phyloP scores from a whole-genome alignment of 2,113 vertebrate species.

The Sylvietta virens region DNA sequence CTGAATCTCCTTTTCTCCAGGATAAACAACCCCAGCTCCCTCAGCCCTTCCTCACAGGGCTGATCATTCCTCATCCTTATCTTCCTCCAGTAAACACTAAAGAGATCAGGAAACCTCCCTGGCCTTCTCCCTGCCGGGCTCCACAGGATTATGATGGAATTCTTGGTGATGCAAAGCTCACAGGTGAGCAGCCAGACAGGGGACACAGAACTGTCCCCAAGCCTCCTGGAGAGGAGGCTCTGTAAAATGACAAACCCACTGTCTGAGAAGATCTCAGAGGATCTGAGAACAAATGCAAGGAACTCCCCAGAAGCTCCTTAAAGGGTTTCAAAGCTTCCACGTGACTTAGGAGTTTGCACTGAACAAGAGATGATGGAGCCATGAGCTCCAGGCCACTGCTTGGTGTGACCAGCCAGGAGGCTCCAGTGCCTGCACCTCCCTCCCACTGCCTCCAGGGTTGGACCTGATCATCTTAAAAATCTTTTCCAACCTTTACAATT shows the following conservation, averaged over 20 bases:
- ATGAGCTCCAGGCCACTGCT: not conserved
- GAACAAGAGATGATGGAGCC: fast-evolving
- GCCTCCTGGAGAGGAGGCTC: not conserved
- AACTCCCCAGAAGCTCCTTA: not conserved
- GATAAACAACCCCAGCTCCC: too few species aligned
- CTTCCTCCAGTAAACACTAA: not conserved
- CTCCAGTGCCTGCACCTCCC: not conserved
- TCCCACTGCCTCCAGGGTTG: not conserved
- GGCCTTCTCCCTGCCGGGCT: not conserved
- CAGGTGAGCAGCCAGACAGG: not conserved
- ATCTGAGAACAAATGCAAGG: not conserved
- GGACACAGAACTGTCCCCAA: fast-evolving
- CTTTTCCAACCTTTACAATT: not conserved
- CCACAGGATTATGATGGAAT: fast-evolving
- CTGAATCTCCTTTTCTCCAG: too few species aligned
- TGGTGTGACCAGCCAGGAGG: fast-evolving
- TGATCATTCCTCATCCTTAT: too few species aligned
- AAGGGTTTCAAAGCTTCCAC: not conserved
- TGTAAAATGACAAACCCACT: not conserved
- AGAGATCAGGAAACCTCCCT: fast-evolving
- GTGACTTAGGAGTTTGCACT: not conserved
- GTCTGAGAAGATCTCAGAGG: not conserved
- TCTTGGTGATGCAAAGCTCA: not conserved
- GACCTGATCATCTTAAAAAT: not conserved
- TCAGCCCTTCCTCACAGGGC: too few species aligned